phyloP scores from a whole-genome alignment of 1,140 invertebrate species.

The Drosophila busckii region DNA sequence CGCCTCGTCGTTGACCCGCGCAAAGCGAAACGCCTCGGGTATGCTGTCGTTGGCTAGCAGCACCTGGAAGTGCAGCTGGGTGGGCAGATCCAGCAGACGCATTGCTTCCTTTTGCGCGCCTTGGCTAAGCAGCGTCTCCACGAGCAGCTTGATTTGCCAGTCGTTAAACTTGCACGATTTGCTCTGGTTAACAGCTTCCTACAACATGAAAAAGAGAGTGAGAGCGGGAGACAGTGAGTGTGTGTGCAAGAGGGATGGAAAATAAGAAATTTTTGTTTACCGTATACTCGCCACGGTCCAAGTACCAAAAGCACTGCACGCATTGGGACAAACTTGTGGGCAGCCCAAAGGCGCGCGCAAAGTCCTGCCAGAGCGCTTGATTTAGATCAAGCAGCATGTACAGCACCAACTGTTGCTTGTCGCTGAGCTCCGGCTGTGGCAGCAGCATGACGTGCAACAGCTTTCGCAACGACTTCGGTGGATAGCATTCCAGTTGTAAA shows the following conservation, averaged over 20 bases:
- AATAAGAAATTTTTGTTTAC: slow-evolving; percentile 64
- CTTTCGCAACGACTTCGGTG: slow-evolving; percentile 88
- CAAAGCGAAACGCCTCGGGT: slow-evolving; percentile 63
- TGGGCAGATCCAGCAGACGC: slow-evolving; percentile 30
- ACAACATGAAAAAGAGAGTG: slow-evolving; percentile 76
- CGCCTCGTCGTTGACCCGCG: slow-evolving; percentile 42
- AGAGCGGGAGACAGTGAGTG: not conserved
- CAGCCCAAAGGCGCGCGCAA: slow-evolving; percentile 83
- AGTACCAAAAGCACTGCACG: slow-evolving; percentile 90
- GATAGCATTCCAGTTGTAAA: slow-evolving; percentile 82
- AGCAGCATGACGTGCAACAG: slow-evolving; percentile 87
- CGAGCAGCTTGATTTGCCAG: slow-evolving; percentile 79
- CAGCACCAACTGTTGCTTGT: slow-evolving; percentile 88
- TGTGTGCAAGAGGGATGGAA: not conserved
- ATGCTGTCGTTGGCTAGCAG: slow-evolving; percentile 54
- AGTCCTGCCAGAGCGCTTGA: slow-evolving; percentile 86
- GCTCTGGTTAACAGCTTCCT: slow-evolving; percentile 64
- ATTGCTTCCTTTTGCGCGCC: slow-evolving; percentile 38
- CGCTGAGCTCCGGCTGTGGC: slow-evolving; percentile 81
- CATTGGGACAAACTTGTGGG: slow-evolving; percentile 82
- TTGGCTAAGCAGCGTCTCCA: slow-evolving; percentile 41
- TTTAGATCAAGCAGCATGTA: slow-evolving; percentile 90
- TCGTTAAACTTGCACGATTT: slow-evolving; percentile 77
- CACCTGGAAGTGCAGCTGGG: slow-evolving; percentile 42
- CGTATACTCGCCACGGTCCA: slow-evolving; percentile 89